These are phyloP conservation scores for Calyptommatus sinebrachiatus DNA, from an alignment of 2,113 vertebrate species.

Conservation along the genomic window DNA sequence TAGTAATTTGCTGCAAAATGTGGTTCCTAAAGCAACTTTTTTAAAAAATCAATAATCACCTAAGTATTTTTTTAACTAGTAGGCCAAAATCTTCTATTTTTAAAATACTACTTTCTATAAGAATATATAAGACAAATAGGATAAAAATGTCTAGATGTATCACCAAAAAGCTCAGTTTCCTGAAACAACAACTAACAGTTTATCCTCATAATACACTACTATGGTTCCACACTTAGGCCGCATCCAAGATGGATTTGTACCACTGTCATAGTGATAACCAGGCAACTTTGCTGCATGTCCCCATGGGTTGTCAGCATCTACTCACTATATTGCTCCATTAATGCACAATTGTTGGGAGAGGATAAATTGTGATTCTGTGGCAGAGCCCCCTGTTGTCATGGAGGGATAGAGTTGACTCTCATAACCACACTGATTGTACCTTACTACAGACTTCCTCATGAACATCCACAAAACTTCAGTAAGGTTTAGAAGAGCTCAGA, in stretches of 20 bases:
- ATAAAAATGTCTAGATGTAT: neutral
- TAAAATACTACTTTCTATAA: neutral
- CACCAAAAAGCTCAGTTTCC: neutral
- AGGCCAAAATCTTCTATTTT: constrained; percentile 11
- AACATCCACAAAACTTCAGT: neutral
- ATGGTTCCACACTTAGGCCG: neutral
- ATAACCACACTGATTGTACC: no score
- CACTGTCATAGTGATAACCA: no score
- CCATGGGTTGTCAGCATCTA: no score
- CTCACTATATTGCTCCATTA: no score
- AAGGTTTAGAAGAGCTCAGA: neutral
- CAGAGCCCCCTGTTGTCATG: no score
- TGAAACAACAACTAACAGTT: constrained; percentile 3
- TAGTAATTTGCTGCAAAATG: constrained; percentile 26
- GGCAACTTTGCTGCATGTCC: no score
- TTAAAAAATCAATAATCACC: neutral
- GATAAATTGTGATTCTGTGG: no score
- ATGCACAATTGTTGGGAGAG: no score
- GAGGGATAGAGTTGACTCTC: no score
- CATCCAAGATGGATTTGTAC: no score
- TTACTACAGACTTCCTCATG: no score
- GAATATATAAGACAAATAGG: neutral
- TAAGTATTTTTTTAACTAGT: constrained; percentile 7
- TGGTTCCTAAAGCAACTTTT: neutral
- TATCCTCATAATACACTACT: constrained; percentile 9